These are phyloP conservation scores for Zaprionus lineosus DNA, from an alignment of 2,888 invertebrate species.

Conservation along the genomic window DNA sequence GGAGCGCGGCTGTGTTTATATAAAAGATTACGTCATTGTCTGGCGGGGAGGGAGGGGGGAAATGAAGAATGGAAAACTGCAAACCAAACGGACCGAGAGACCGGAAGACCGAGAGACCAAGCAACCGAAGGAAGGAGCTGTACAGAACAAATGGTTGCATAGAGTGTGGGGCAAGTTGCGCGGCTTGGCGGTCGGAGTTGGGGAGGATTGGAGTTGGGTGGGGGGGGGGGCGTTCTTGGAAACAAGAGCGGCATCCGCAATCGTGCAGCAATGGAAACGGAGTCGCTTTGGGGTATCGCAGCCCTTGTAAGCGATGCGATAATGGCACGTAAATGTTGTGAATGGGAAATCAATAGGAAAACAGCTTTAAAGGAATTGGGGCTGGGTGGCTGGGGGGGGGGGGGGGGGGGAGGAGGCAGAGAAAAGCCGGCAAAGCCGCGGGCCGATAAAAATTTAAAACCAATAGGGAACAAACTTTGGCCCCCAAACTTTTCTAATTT, in stretches of 20 bases:
- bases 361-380: conserved; percentile 55
- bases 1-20: conserved; percentile 62
- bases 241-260: conserved; percentile 44
- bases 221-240: not conserved
- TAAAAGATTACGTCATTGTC: conserved; percentile 73
- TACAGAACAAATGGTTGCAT: too few species aligned
- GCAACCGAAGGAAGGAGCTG: too few species aligned
- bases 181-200: not conserved
- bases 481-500: conserved; percentile 73
- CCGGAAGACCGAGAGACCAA: too few species aligned
- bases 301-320: conserved; percentile 68
- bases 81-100: too few species aligned
- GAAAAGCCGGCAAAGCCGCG: not conserved
- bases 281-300: conserved; percentile 41
- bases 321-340: conserved; percentile 68
- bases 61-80: too few species aligned
- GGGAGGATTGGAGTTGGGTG: conserved; percentile 1
- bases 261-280: conserved; percentile 48
- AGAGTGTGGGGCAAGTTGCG: not conserved
- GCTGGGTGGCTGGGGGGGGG: too few species aligned
- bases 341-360: conserved; percentile 71
- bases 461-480: conserved; percentile 28
- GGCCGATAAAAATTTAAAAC: conserved; percentile 56
- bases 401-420: too few species aligned
- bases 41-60: not conserved